Base-by-base conservation (phyloP, 2,113 vertebrate genomes). In the Oophaga pumilio region DNA sequence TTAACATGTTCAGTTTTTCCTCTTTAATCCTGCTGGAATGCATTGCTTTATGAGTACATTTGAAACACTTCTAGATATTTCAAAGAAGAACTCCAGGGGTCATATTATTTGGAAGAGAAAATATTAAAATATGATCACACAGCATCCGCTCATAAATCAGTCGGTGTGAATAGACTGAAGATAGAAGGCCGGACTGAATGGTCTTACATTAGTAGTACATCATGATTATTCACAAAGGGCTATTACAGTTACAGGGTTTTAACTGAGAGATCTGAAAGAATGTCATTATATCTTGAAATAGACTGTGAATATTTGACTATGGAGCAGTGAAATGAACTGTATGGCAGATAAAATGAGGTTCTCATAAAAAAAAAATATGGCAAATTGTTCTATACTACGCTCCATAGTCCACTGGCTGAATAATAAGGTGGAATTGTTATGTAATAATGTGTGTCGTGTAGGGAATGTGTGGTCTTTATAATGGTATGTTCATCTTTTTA, bases 141-240 rank as follows among this genome's bases (percentile, higher is more conserved):
- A n/a, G 60, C 64, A 79, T 43, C 76, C 10, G 56, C 57, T 85
- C 26, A 64, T 85, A 79, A 79, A 69, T 86, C 24, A 52, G n/a
- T 28, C 59, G 26, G 43, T 66, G 14, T 85, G 84, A 64, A 85
- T 64, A 85, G 33, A 15, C 53, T 24, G 56, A 22, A 20, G 33
- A 77, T 49, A 53, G 76, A 12, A 73, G 56, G 33, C 26, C 43
- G 15, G 20, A 22, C 7, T 77, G 28, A 86, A 66, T 56, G n/a
- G 49, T 43, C 64, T 57, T 69, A 79, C 69, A 66, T 66, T 52
- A 71, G 57, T 85, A 52, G 73, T 85, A 64, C 57, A 85, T 76
- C 74, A 76, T 85, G 84, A 85, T 24, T 85, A 52, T 85, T 85
- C 84, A 78, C 73, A 78, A 85, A 77, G 56, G 74, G 33, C 74